phyloP scores from a whole-genome alignment of 92 coral and sea anemone genomes.

The Porites rus region DNA sequence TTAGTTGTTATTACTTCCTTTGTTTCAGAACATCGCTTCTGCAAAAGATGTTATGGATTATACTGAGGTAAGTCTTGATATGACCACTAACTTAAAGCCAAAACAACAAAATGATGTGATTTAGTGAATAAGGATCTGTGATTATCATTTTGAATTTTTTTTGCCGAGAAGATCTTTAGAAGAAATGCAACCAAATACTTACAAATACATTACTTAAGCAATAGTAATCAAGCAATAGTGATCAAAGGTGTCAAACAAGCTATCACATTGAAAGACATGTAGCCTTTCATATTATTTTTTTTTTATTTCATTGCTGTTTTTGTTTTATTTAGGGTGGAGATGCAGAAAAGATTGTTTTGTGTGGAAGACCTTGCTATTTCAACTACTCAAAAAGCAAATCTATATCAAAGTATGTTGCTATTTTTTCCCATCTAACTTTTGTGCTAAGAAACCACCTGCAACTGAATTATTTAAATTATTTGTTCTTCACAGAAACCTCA shows the following conservation, averaged over 20 bases:
- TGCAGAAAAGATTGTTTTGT: conserved; percentile 61
- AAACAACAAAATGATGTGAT: no score
- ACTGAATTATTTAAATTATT: background rate
- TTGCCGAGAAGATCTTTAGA: no score
- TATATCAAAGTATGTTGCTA: conserved; percentile 80
- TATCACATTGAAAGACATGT: background rate
- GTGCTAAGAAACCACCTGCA: background rate
- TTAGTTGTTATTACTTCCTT: background rate
- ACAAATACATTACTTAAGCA: no score
- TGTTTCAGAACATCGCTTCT: conserved; percentile 68
- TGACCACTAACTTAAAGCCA: background rate
- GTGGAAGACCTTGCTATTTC: conserved; percentile 91
- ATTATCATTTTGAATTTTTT: no score
- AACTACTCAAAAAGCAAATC: conserved; percentile 92
- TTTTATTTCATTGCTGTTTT: background rate
- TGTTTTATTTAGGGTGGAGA: conserved; percentile 50
- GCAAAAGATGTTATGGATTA: conserved; percentile 65
- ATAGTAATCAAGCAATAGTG: no score
- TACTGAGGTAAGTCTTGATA: conserved; percentile 57
- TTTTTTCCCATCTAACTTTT: no score
- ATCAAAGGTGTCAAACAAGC: no score
- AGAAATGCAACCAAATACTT: no score
- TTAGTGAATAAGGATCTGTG: no score
- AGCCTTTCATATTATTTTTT: background rate
- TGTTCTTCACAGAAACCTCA: conserved; percentile 63